Evolutionary conservation across 2,113 vertebrate genomes (phyloP).

Genomic region (Mohoua ochrocephala): DNA sequence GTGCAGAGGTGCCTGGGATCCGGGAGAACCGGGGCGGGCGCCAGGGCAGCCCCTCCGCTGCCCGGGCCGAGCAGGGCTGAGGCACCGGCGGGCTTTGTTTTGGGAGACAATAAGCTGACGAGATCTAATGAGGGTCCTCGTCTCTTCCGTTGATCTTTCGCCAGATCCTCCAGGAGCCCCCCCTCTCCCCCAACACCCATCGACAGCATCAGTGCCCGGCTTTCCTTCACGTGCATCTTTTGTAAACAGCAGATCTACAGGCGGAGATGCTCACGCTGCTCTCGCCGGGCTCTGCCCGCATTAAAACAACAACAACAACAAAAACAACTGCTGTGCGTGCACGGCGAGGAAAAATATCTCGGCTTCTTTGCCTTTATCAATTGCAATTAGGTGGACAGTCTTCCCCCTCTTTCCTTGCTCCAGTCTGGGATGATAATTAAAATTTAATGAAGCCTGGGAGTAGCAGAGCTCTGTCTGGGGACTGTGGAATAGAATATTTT

Average conservation of each 20-base stretch:
- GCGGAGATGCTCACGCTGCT: not conserved
- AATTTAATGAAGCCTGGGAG: constrained; percentile 98
- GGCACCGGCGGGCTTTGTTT: constrained; percentile 65
- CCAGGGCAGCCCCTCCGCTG: not conserved
- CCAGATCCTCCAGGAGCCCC: constrained; percentile 39
- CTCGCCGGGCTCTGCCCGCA: not conserved
- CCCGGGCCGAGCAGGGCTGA: not conserved
- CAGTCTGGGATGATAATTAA: constrained; percentile 97
- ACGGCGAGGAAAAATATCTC: not conserved
- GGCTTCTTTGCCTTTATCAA: constrained; percentile 67
- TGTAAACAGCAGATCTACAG: not conserved
- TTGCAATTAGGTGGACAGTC: constrained; percentile 77
- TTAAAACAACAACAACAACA: constrained; percentile 3
- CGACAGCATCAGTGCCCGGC: not conserved
- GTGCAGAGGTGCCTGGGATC: not conserved
- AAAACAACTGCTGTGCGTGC: constrained; percentile 26
- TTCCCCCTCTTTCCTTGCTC: constrained; percentile 82
- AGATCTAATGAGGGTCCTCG: constrained; percentile 44
- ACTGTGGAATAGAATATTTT: constrained; percentile 94
- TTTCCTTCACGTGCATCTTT: not conserved
- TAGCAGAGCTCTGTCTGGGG: constrained; percentile 92
- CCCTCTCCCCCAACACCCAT: not conserved
- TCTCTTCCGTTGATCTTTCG: constrained; percentile 48
- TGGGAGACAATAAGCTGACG: constrained; percentile 66
- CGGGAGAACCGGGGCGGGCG: not conserved